phyloP scores from a whole-genome alignment of 2,797 vertebrate genomes.

The Liparis tanakae region DNA sequence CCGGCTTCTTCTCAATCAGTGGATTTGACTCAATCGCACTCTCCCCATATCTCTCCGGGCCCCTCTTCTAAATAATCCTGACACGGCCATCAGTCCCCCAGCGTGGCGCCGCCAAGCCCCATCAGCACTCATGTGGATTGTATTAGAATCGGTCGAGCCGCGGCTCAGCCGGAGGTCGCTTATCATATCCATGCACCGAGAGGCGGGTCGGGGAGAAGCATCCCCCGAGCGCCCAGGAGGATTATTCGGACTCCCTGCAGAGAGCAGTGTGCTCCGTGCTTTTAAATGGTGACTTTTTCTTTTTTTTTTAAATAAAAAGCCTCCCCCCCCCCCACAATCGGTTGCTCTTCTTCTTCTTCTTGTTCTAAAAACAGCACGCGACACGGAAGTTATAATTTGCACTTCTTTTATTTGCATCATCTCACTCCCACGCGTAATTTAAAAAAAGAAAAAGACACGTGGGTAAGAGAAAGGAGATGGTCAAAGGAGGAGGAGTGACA shows the following conservation, averaged over 20 bases:
- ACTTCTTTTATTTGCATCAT: constrained; percentile 72
- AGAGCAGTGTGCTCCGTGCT: constrained; percentile 36
- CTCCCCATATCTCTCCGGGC: constrained; percentile 5
- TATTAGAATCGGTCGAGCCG: constrained; percentile 55
- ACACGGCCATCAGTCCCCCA: constrained; percentile 56
- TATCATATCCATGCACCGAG: constrained; percentile 61
- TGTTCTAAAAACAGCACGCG: constrained; percentile 41
- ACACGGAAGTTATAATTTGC: constrained; percentile 44
- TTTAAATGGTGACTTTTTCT: not conserved
- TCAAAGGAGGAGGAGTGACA: constrained; percentile 25
- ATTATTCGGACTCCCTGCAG: constrained; percentile 43
- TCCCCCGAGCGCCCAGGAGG: constrained; percentile 36
- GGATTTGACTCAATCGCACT: constrained; percentile 48
- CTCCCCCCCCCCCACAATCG: too few species aligned
- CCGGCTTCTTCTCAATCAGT: constrained; percentile 44
- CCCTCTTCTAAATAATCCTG: constrained; percentile 33
- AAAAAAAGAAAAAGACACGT: constrained; percentile 37
- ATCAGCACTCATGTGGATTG: constrained; percentile 61
- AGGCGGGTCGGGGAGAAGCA: constrained; percentile 57
- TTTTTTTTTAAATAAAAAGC: too few species aligned
- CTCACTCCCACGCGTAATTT: constrained; percentile 49
- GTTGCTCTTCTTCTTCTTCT: not conserved
- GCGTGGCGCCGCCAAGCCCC: constrained; percentile 40
- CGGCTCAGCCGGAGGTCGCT: constrained; percentile 57
- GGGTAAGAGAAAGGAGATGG: constrained; percentile 28